Evolutionary conservation across 2,113 vertebrate species (phyloP), one percentile per base, ranked within the genome.

Genomic region (Setophaga coronata): DNA sequence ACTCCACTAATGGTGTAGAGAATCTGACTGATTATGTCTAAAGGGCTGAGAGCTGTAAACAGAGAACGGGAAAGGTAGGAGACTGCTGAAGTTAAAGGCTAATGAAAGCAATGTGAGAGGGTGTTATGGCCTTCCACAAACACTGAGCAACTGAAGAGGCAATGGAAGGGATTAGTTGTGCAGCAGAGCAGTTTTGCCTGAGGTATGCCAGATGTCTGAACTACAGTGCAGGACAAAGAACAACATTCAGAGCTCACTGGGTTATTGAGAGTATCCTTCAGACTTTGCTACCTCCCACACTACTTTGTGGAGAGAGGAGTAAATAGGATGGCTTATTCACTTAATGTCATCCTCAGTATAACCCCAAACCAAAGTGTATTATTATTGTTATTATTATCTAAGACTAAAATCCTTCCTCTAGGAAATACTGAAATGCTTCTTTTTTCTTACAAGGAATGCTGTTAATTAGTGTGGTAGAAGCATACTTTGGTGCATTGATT

Each of bases 181-280:
- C 53, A 80, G 83, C 67, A 80, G 26, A 93, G 83, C 60, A 88
- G 94, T 96, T 97, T 96, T 0, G 88, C 95, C 88, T 91, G 89
- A 94, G 95, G 93, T 96, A 57, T 96, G 90, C 88, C 94, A 97
- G 95, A 86, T 95, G 95, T 92, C 90, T 97, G 80, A 88, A 88
- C 65, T 81, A 86, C 71, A 88, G 67, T 4, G 5, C 45, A 88
- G 80, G 94, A 97, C 95, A 97, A 97, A 96, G 96, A 94, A 25
- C 74, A 86, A 95, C 86, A 95, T 97, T 97, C 93, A 97, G 79
- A 91, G 57, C 71, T 87, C 43, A 7, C 51, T 79, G 53, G 45
- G 53, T 93, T 94, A 70, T 54, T 77, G 65, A 72, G 43, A 83
- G 21, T 76, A 43, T 93, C 81, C 78, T 94, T 76, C 71, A 84